Percentiles rank a stretch among this genome's conserved stretches.
These are phyloP conservation scores for Talpa occidentalis DNA, from an alignment of 2,113 vertebrate species.

Conservation along the genomic window DNA sequence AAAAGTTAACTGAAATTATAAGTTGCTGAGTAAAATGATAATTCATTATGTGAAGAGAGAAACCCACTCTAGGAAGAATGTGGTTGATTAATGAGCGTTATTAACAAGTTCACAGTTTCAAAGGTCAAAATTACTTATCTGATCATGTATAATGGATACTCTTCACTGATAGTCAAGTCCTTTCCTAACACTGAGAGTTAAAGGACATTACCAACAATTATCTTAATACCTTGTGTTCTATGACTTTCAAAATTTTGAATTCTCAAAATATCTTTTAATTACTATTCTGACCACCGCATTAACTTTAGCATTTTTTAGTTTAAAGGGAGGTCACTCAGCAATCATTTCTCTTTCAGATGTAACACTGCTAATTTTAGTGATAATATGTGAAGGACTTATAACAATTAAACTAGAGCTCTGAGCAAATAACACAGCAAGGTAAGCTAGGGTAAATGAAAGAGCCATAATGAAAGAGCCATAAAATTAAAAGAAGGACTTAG, in stretches of 20 bases:
- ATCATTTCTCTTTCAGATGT: conserved; percentile 67
- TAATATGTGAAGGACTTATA: conserved; percentile 38
- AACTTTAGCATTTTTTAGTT: conserved; percentile 9
- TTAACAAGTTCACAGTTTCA: conserved; percentile 57
- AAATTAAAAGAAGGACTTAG: conserved; percentile 52
- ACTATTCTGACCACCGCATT: conserved; percentile 18
- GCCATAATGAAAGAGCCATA: conserved; percentile 1
- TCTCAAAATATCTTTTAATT: conserved; percentile 57
- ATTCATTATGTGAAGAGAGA: neutral
- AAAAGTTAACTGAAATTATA: neutral
- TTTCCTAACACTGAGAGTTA: neutral
- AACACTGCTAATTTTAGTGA: conserved; percentile 32
- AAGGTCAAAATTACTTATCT: conserved; percentile 50
- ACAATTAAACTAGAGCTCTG: conserved; percentile 36
- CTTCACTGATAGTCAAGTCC: neutral
- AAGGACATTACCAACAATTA: neutral
- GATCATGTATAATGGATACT: neutral
- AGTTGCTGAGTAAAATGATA: conserved; percentile 28
- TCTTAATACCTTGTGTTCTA: conserved; percentile 25
- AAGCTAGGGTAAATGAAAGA: conserved; percentile 60
- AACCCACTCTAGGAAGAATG: neutral
- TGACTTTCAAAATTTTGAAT: conserved; percentile 55
- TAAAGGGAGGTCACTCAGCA: conserved; percentile 41
- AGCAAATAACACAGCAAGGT: conserved; percentile 63
- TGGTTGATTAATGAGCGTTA: conserved; percentile 50